These are phyloP conservation scores for Orthonyx spaldingii DNA, from an alignment of 2,113 vertebrate species.

Conservation along the genomic window DNA sequence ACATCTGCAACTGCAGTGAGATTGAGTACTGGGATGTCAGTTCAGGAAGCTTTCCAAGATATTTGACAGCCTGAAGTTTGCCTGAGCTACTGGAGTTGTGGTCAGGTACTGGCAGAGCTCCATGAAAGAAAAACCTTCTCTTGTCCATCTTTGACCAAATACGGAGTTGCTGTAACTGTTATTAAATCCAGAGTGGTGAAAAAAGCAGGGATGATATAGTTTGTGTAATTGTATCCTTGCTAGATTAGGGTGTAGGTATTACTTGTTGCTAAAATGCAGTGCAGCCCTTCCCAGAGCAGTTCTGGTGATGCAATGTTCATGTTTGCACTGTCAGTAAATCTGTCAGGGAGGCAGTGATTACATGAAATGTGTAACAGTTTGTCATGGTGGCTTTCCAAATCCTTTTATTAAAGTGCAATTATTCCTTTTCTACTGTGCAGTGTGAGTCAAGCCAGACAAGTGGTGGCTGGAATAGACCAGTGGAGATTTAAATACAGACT, in stretches of 20 bases:
- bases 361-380: neutral
- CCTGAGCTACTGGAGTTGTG: slow-evolving; percentile 23
- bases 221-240: neutral
- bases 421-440: neutral
- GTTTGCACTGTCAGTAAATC: neutral
- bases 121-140: neutral
- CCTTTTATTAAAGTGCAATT: slow-evolving; percentile 52
- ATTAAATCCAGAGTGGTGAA: neutral
- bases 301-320: neutral
- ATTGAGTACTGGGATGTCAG: neutral
- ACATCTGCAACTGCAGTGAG: neutral
- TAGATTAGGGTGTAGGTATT: neutral
- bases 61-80: neutral
- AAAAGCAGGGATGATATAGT: neutral
- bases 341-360: neutral
- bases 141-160: slow-evolving; percentile 7
- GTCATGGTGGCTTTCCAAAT: slow-evolving; percentile 28
- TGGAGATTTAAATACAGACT: slow-evolving; percentile 8
- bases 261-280: neutral
- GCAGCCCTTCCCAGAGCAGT: neutral
- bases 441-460: slow-evolving; percentile 20
- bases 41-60: slow-evolving; percentile 35
- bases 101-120: slow-evolving; percentile 32
- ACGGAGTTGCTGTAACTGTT: neutral
- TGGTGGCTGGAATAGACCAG: neutral